phyloP scores from a whole-genome alignment of 2,113 vertebrate species.

The Perccottus glenii region DNA sequence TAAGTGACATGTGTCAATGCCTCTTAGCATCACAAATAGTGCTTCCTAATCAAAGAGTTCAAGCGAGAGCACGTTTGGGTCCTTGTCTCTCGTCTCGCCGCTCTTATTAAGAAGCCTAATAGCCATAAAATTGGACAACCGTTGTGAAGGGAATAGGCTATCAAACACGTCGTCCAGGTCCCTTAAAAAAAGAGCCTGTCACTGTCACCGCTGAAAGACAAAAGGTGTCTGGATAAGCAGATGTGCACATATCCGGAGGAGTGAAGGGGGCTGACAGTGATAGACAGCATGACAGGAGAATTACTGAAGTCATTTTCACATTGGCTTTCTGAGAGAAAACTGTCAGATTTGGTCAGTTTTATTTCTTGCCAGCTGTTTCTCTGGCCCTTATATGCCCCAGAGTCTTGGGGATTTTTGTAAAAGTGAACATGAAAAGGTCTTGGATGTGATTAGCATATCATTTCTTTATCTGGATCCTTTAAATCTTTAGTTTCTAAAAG shows the following conservation, averaged over 20 bases:
- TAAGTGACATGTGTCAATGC: conserved; percentile 47
- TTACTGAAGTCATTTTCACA: conserved; percentile 5
- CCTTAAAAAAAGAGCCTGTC: conserved; percentile 16
- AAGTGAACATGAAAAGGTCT: conserved; percentile 6
- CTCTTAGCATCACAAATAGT: conserved; percentile 45
- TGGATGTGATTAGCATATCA: not conserved
- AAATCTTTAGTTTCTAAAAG: not conserved
- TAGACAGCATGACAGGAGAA: conserved; percentile 1
- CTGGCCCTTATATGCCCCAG: not conserved
- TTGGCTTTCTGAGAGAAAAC: conserved; percentile 2
- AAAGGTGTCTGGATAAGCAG: conserved; percentile 3
- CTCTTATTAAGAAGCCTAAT: conserved; percentile 61
- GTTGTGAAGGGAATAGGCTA: conserved; percentile 45
- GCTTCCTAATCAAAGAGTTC: conserved; percentile 55
- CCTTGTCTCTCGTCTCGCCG: conserved; percentile 34
- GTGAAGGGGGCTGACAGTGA: not conserved
- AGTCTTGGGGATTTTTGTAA: not conserved
- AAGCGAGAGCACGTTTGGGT: conserved; percentile 21
- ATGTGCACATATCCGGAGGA: conserved; percentile 9
- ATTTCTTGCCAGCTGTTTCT: conserved; percentile 5
- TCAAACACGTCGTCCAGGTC: conserved; percentile 39
- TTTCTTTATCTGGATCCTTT: not conserved
- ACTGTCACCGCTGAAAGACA: conserved; percentile 14
- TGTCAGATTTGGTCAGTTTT: conserved; percentile 29
- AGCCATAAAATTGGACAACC: conserved; percentile 68